phyloP scores from a whole-genome alignment of 2,113 vertebrate genomes.

The Rhinopomastus cyanomelas region DNA sequence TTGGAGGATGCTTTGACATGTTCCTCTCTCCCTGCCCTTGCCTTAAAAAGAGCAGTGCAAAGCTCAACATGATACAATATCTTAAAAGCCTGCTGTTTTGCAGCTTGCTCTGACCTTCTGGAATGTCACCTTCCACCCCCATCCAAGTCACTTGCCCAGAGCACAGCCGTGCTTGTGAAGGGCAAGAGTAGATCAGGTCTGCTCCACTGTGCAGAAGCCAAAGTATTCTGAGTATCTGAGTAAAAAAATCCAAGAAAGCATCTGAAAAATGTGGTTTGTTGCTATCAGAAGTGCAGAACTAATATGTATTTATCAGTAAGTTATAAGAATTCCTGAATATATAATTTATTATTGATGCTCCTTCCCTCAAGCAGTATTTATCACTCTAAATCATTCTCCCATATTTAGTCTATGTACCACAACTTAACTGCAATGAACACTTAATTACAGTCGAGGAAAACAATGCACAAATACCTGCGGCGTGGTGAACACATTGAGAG shows the following conservation, averaged over 20 bases:
- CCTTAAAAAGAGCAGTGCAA: neutral
- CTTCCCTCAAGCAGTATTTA: neutral
- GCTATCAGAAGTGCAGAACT: neutral
- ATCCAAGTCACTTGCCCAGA: neutral
- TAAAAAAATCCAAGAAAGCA: neutral
- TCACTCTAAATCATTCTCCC: neutral
- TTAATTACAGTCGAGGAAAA: neutral
- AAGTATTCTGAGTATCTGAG: neutral
- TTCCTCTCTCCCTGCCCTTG: neutral
- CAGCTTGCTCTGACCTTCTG: neutral
- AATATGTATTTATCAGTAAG: neutral
- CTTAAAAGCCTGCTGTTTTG: neutral
- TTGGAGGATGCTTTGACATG: neutral
- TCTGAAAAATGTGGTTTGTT: neutral
- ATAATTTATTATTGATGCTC: neutral
- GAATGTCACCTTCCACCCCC: neutral
- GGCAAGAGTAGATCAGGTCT: neutral
- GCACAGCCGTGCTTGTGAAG: neutral
- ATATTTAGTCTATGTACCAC: neutral
- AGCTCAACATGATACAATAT: neutral
- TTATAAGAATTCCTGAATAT: neutral
- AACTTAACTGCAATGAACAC: neutral
- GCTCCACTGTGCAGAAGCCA: neutral
- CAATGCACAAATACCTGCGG: neutral
- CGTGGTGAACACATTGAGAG: too few species aligned